Evolutionary conservation across 2,113 vertebrate genomes (phyloP), one percentile per base, ranked within the genome.

Genomic region (Otus sunia): DNA sequence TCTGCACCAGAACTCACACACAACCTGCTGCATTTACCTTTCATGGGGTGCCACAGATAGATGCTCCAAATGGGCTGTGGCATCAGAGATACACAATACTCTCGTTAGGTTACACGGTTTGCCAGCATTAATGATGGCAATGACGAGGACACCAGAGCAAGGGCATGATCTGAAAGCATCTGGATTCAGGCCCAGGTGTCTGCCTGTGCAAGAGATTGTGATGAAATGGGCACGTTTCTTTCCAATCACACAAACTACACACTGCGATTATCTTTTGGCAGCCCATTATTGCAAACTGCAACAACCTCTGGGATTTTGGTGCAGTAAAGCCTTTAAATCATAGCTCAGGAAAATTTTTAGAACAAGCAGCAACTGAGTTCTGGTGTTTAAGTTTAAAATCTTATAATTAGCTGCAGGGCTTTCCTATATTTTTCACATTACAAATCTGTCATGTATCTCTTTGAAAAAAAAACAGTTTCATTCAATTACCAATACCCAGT

Each of bases 311-410:
- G 59, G 83, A 93, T 88, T 96, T 91, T 75, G 62, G n/a, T 84
- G 89, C 71, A 95, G 86, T 75, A 79, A 86, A 90, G 18, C 32
- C n/a, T 74, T 83, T 84, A 91, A 94, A 96, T 91, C 71, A 86
- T 5, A 80, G 67, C 52, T 88, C 32, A 45, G 55, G 30, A 60
- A 91, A 94, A 74, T 49, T 83, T 81, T 55, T 73, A 71, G 79
- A 88, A 55, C 39, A 88, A 76, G 37, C n/a, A 90, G 50, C 50
- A 81, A 13, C 29, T 11, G 11, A 92, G 47, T 18, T 86, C 52
- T 60, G 34, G 23, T 27, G n/a, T 72, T 83, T 29, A 85, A 67
- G 17, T 34, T 94, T 58, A 67, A 88, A 88, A 79, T 23, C 14
- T 71, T 8, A 45, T 39, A 53, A 75, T 76, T 56, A 95, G 47